A percentile compares a stretch with the other conserved stretches of the same genome.
Evolutionary conservation across 2,113 vertebrate genomes (phyloP).

Genomic region (Cinclus cinclus): DNA sequence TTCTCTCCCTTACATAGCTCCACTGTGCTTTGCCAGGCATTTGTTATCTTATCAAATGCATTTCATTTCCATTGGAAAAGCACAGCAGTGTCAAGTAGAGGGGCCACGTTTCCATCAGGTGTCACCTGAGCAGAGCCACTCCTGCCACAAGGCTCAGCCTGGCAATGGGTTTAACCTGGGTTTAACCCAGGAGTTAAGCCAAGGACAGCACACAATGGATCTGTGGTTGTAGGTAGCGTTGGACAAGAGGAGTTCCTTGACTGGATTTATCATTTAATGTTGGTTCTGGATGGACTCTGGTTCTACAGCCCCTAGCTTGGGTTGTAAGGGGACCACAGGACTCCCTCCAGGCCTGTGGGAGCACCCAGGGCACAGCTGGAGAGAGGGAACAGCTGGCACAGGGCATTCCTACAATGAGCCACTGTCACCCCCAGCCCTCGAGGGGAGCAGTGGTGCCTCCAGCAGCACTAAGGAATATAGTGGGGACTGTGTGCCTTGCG

Average conservation of each 20-base stretch:
- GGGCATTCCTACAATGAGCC: rapidly evolving
- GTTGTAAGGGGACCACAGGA: background rate
- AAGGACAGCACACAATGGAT: rapidly evolving
- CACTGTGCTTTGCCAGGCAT: slow-evolving; percentile 56
- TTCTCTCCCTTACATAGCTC: slow-evolving; percentile 37
- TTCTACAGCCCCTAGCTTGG: background rate
- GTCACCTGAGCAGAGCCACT: background rate
- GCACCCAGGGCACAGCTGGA: background rate
- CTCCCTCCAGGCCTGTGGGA: background rate
- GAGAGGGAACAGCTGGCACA: rapidly evolving
- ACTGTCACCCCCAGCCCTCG: rapidly evolving
- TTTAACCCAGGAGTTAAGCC: background rate
- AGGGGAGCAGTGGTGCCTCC: background rate
- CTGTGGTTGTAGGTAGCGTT: rapidly evolving
- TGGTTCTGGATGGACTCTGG: background rate
- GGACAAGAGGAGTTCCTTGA: rapidly evolving
- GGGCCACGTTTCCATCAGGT: background rate
- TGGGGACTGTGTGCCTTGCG: background rate
- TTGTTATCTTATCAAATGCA: slow-evolving; percentile 68
- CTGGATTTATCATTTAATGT: background rate
- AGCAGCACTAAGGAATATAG: rapidly evolving
- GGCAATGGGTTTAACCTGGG: background rate
- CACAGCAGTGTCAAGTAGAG: background rate
- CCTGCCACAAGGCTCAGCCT: background rate
- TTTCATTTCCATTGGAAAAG: slow-evolving; percentile 57